Evolutionary conservation across 2,113 vertebrate genomes (phyloP).

Genomic region (Lanius ludovicianus): DNA sequence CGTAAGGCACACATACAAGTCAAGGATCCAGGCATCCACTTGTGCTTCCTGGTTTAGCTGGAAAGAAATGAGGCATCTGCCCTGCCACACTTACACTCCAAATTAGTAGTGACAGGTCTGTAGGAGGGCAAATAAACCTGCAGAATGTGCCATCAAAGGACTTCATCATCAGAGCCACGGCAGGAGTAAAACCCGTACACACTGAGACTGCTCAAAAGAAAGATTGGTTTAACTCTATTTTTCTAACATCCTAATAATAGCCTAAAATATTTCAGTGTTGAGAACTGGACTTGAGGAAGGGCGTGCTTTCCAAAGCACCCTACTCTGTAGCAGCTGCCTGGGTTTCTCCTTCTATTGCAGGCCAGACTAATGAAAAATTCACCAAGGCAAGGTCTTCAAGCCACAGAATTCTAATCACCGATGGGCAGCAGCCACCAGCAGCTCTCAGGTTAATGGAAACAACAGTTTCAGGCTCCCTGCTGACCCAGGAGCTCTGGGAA

Average conservation of each 20-base stretch:
- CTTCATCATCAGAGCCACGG: neutral
- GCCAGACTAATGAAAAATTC: neutral
- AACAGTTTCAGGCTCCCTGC: neutral
- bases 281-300: neutral
- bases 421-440: neutral
- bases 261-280: neutral
- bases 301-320: neutral
- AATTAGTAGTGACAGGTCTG: neutral
- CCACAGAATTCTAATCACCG: neutral
- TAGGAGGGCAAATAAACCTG: neutral
- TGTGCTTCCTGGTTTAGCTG: neutral
- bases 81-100: neutral
- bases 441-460: neutral
- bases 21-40: neutral
- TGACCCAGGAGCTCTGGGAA: neutral
- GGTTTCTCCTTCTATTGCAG: neutral
- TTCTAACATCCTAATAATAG: neutral
- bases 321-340: neutral
- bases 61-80: neutral
- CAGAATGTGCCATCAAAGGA: neutral
- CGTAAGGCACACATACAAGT: accelerated
- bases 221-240: neutral
- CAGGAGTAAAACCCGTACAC: neutral
- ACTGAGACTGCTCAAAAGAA: neutral
- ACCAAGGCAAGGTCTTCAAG: neutral